Conservation (phyloP, 2,113 vertebrate genomes). For the Antennarius striatus region DNA sequence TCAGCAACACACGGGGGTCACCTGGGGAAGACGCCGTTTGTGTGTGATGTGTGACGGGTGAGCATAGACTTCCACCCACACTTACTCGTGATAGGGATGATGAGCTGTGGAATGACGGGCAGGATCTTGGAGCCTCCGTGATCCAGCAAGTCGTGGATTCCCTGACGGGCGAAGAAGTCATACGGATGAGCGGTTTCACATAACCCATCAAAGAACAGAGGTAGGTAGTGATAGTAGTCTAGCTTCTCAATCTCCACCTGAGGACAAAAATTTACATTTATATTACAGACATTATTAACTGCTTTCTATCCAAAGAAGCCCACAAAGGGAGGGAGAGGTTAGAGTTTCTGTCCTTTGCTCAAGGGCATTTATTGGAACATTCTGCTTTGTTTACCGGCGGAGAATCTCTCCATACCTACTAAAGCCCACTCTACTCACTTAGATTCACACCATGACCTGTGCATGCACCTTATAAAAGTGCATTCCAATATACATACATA, state of each 20-base stretch:
- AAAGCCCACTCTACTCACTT: constrained; percentile 9
- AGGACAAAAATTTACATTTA: constrained; percentile 32
- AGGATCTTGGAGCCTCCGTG: constrained; percentile 90
- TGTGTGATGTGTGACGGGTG: constrained; percentile 19
- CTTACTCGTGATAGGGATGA: constrained; percentile 94
- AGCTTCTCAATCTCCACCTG: constrained; percentile 92
- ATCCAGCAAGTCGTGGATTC: constrained; percentile 93
- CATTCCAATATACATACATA: background rate
- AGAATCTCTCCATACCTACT: background rate
- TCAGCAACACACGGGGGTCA: constrained; percentile 1
- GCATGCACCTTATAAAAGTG: background rate
- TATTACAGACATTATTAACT: constrained; percentile 12
- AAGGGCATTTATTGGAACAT: constrained; percentile 15
- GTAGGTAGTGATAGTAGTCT: constrained; percentile 92
- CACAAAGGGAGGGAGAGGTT: background rate
- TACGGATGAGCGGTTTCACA: constrained; percentile 90
- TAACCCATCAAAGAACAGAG: constrained; percentile 93
- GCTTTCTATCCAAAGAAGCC: constrained; percentile 3
- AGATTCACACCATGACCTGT: constrained; percentile 11
- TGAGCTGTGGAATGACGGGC: constrained; percentile 92
- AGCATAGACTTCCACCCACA: constrained; percentile 21
- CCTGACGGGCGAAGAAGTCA: constrained; percentile 92
- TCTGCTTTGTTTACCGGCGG: background rate
- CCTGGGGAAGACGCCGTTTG: background rate
- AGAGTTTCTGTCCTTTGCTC: constrained; percentile 7